Percentiles rank a stretch among this genome's conserved stretches.
Evolutionary conservation across 2,888 invertebrate species (phyloP).

Genomic region (Agonopterix subpropinquella): DNA sequence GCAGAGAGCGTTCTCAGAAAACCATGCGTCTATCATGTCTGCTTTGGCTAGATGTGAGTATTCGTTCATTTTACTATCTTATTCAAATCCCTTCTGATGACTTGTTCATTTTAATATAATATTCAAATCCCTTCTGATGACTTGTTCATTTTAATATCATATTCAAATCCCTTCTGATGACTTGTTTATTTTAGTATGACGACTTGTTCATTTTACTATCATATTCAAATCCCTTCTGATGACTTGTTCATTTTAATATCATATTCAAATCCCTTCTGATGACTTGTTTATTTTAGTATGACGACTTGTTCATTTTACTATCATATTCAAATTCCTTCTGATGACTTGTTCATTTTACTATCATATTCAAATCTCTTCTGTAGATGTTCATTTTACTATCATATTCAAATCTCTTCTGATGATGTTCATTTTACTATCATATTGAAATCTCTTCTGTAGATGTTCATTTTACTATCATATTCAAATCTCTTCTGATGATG

Average conservation of each 20-base stretch:
- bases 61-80: not conserved
- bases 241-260: not conserved
- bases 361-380: not conserved
- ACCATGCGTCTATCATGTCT: slow-evolving; percentile 84
- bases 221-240: not conserved
- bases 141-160: not conserved
- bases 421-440: no score
- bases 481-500: not conserved
- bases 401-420: not conserved
- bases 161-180: not conserved
- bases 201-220: not conserved
- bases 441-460: no score
- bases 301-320: not conserved
- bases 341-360: not conserved
- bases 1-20: slow-evolving; percentile 83
- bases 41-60: slow-evolving; percentile 81
- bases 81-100: not conserved
- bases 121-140: not conserved
- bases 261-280: not conserved
- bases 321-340: not conserved
- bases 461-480: not conserved
- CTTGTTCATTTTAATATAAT: not conserved
- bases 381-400: not conserved
- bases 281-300: no score
- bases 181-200: no score